Evolutionary conservation across 2,113 vertebrate species (phyloP).

Genomic region (Thamnaconus septentrionalis): DNA sequence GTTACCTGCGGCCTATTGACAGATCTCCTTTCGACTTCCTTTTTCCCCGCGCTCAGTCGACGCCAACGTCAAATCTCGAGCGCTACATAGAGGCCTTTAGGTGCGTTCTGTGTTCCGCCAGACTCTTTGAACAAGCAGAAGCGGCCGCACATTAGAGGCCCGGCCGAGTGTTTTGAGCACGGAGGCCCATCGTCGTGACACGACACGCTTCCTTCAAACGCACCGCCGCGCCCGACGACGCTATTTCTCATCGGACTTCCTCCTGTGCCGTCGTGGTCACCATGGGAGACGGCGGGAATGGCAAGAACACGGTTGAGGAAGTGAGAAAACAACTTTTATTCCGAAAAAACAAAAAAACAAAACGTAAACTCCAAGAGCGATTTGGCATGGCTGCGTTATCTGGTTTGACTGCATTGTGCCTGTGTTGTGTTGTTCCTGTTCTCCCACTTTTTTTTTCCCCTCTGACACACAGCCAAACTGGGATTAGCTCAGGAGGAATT

Average conservation of each 20-base stretch:
- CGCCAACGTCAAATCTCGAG: too few species aligned
- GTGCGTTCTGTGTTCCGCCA: too few species aligned
- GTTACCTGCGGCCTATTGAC: too few species aligned
- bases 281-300: not conserved
- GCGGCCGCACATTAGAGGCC: too few species aligned
- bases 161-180: too few species aligned
- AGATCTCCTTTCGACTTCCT: too few species aligned
- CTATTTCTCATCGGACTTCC: conserved; percentile 12
- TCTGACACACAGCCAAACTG: conserved; percentile 8
- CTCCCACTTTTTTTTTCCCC: not conserved
- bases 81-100: too few species aligned
- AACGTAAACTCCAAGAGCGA: not conserved
- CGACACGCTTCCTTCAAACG: too few species aligned
- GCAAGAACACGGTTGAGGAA: conserved; percentile 6
- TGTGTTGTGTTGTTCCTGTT: conserved; percentile 1
- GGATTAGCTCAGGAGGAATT: conserved; percentile 35
- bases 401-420: not conserved
- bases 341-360: conserved; percentile 17
- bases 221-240: too few species aligned
- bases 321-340: conserved; percentile 4
- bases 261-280: conserved; percentile 1
- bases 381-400: not conserved
- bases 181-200: too few species aligned
- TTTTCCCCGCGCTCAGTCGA: too few species aligned
- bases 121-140: too few species aligned